Conservation (phyloP, 2,888 invertebrate species). For the Pecten maximus region DNA sequence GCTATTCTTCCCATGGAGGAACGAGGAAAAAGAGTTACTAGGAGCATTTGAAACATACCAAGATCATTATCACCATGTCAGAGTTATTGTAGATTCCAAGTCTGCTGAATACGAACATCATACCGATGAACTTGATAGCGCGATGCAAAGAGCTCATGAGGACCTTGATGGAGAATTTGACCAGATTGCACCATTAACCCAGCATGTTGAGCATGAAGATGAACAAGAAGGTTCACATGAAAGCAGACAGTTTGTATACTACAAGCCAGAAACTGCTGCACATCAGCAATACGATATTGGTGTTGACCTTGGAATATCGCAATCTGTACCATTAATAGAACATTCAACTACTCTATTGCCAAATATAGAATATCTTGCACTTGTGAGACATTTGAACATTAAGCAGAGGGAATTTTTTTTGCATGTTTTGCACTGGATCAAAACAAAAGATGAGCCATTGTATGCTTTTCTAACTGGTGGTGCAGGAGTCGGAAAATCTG, state of each 20-base stretch:
- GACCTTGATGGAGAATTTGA: constrained; percentile 48
- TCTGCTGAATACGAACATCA: constrained; percentile 53
- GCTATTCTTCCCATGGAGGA: constrained; percentile 55
- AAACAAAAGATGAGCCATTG: no score
- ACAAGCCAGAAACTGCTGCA: constrained; percentile 45
- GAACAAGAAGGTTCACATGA: constrained; percentile 43
- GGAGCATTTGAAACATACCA: constrained; percentile 47
- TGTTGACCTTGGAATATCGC: constrained; percentile 41
- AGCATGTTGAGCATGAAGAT: constrained; percentile 47
- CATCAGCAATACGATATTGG: constrained; percentile 53
- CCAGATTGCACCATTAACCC: constrained; percentile 44
- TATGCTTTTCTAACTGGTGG: constrained; percentile 58
- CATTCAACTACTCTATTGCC: background rate
- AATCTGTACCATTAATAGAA: constrained; percentile 13
- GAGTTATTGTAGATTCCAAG: constrained; percentile 44
- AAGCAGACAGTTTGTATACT: constrained; percentile 49
- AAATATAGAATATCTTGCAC: constrained; percentile 44
- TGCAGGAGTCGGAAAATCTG: constrained; percentile 58
- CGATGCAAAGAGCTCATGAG: no score
- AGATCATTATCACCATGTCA: no score
- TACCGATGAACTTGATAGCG: no score
- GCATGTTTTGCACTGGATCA: no score
- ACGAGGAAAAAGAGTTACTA: constrained; percentile 52
- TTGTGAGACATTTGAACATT: constrained; percentile 47
- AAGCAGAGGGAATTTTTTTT: constrained; percentile 58